Evolutionary conservation across 2,888 invertebrate genomes (phyloP).

Genomic region (Brachyptera risi): DNA sequence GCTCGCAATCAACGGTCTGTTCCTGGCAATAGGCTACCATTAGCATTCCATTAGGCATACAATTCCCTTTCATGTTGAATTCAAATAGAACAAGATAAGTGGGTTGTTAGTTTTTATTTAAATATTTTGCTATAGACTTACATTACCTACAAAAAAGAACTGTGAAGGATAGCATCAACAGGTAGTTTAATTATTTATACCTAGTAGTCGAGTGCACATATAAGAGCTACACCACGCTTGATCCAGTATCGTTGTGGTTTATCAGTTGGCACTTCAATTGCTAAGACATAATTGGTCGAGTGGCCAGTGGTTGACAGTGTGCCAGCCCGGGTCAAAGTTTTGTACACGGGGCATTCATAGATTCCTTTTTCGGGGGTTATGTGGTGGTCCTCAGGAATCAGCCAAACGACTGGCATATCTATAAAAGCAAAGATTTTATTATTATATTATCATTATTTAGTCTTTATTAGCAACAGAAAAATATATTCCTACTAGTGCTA

Average conservation of each 20-base stretch:
- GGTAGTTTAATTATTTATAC: neutral
- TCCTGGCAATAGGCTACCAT: too few species aligned
- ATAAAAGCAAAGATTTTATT: too few species aligned
- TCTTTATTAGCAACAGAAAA: too few species aligned
- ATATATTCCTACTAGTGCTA: too few species aligned
- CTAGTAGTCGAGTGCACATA: conserved; percentile 53
- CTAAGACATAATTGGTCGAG: conserved; percentile 63
- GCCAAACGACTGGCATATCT: conserved; percentile 68
- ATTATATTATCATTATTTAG: too few species aligned
- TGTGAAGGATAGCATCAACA: neutral
- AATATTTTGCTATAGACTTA: too few species aligned
- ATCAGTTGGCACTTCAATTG: conserved; percentile 56
- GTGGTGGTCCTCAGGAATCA: conserved; percentile 63
- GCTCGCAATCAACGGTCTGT: too few species aligned
- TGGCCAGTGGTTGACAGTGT: conserved; percentile 64
- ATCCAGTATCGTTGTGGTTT: conserved; percentile 57
- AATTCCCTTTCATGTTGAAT: too few species aligned
- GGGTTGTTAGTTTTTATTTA: too few species aligned
- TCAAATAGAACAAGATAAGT: too few species aligned
- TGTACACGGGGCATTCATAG: conserved; percentile 62
- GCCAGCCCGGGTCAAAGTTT: conserved; percentile 60
- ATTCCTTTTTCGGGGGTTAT: conserved; percentile 45
- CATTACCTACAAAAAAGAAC: neutral
- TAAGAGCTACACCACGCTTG: conserved; percentile 56
- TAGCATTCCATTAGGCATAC: too few species aligned